These are phyloP conservation scores for Pemphigus obesinymphae DNA, from an alignment of 1,140 invertebrate species.

Conservation along the genomic window DNA sequence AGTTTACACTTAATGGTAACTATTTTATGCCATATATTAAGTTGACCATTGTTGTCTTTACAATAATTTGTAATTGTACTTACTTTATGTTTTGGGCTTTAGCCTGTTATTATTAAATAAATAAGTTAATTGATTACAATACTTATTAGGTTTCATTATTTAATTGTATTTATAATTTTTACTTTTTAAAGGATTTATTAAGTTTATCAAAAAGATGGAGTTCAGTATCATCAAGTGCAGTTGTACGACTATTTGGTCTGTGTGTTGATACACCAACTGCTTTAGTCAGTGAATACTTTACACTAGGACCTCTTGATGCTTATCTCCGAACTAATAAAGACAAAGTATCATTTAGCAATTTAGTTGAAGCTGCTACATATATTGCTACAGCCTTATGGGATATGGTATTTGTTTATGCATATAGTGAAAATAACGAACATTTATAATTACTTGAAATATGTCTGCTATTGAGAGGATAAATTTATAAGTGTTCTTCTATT, in stretches of 20 bases:
- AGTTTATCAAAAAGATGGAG: constrained; percentile 69
- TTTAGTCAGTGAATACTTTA: constrained; percentile 74
- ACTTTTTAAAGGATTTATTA: constrained; percentile 64
- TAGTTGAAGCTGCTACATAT: constrained; percentile 71
- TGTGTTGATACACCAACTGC: constrained; percentile 69
- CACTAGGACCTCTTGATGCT: constrained; percentile 68
- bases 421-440: background rate
- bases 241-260: constrained; percentile 70
- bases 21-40: background rate
- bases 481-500: no score
- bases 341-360: constrained; percentile 62
- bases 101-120: no score
- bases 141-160: no score
- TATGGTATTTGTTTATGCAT: constrained; percentile 54
- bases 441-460: background rate
- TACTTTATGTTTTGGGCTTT: no score
- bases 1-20: constrained; percentile 24
- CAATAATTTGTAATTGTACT: no score
- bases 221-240: constrained; percentile 64
- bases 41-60: no score
- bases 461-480: no score
- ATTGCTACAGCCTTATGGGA: constrained; percentile 76
- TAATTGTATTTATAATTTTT: constrained; percentile 45
- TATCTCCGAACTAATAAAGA: constrained; percentile 59
- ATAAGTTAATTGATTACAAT: no score